Evolutionary conservation across 2,113 vertebrate species (phyloP).

Genomic region (Amphiprion percula): DNA sequence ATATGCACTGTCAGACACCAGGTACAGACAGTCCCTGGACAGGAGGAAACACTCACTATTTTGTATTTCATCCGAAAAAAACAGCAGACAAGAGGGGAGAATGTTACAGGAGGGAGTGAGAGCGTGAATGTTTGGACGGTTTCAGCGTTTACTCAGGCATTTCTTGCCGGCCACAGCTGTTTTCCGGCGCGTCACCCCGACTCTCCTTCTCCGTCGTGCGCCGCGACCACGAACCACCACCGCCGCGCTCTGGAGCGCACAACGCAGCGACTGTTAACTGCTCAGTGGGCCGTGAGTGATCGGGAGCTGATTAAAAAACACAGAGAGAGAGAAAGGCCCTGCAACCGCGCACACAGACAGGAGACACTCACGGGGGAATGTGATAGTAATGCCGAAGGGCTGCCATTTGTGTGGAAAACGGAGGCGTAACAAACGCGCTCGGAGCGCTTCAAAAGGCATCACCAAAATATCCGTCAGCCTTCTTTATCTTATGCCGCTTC

Average conservation of each 20-base stretch:
- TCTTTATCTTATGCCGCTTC: neutral
- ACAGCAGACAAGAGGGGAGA: neutral
- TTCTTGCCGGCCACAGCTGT: slow-evolving; percentile 69
- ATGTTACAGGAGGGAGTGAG: slow-evolving; percentile 1
- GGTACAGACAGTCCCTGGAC: slow-evolving; percentile 9
- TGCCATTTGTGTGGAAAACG: slow-evolving; percentile 43
- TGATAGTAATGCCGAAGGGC: slow-evolving; percentile 51
- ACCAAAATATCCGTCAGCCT: slow-evolving; percentile 37
- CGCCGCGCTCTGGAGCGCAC: slow-evolving; percentile 52
- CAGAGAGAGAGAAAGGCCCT: neutral
- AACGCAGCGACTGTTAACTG: slow-evolving; percentile 53
- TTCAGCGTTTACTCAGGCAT: slow-evolving; percentile 51
- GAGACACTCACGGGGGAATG: slow-evolving; percentile 30
- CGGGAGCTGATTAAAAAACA: slow-evolving; percentile 58
- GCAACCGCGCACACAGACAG: slow-evolving; percentile 15
- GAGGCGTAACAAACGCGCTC: slow-evolving; percentile 39
- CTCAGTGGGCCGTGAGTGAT: slow-evolving; percentile 62
- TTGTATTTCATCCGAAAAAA: slow-evolving; percentile 7
- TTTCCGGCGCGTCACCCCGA: slow-evolving; percentile 42
- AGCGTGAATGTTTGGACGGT: slow-evolving; percentile 28
- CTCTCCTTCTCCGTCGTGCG: slow-evolving; percentile 35
- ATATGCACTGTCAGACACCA: slow-evolving; percentile 26
- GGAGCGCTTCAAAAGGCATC: slow-evolving; percentile 19
- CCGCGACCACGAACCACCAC: slow-evolving; percentile 24
- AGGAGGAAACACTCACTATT: neutral